Conservation (phyloP, 1,140 invertebrate species). For the Idris sp. region DNA sequence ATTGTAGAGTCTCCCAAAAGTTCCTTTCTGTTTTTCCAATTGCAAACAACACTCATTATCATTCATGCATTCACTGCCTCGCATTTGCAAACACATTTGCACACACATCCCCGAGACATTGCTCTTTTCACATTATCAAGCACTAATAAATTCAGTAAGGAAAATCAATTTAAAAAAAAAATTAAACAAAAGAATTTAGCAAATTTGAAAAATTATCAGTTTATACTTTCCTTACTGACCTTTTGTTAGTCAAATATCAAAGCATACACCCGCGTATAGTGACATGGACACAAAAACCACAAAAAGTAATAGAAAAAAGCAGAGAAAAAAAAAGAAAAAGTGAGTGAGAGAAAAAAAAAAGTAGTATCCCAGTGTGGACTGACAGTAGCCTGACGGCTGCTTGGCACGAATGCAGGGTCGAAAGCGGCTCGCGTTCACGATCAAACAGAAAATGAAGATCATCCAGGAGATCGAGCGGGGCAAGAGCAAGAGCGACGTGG, state of each 20-base stretch:
- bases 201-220: no score
- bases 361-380: slow-evolving; percentile 64
- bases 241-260: slow-evolving; percentile 2
- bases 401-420: slow-evolving; percentile 78
- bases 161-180: background rate
- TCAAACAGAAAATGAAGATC: slow-evolving; percentile 82
- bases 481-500: slow-evolving; percentile 81
- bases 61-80: slow-evolving; percentile 49
- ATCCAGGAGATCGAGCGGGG: slow-evolving; percentile 81
- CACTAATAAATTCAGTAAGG: slow-evolving; percentile 6
- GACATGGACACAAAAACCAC: slow-evolving; percentile 19
- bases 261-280: slow-evolving; percentile 15
- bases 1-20: slow-evolving; percentile 2
- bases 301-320: slow-evolving; percentile 9
- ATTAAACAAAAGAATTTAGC: no score
- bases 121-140: slow-evolving; percentile 14
- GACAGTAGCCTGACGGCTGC: slow-evolving; percentile 65
- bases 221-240: background rate
- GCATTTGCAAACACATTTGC: slow-evolving; percentile 41
- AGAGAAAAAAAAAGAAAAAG: slow-evolving; percentile 13
- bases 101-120: slow-evolving; percentile 39
- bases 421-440: slow-evolving; percentile 81
- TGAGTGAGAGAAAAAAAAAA: slow-evolving; percentile 43
- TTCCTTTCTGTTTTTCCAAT: no score
- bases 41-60: slow-evolving; percentile 48